These are phyloP conservation scores for Slavum lentiscoides DNA, from an alignment of 2,888 invertebrate genomes.

Conservation along the genomic window DNA sequence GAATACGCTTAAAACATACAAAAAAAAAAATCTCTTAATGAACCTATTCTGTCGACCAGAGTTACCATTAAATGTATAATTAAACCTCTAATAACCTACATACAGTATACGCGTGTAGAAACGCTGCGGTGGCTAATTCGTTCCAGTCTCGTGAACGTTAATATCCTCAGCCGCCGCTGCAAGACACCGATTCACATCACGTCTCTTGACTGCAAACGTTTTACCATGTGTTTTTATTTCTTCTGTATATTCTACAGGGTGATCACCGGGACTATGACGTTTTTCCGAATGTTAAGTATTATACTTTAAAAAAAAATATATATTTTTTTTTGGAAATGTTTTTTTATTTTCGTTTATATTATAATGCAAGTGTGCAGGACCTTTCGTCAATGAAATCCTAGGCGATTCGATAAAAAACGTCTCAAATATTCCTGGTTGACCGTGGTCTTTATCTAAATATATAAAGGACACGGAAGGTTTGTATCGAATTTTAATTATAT, in stretches of 20 bases:
- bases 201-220: background rate
- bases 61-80: background rate
- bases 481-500: too few species aligned
- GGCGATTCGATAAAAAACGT: too few species aligned
- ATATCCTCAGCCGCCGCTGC: background rate
- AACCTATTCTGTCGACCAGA: background rate
- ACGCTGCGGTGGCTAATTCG: background rate
- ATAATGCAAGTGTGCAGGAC: too few species aligned
- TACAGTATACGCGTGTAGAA: background rate
- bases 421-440: too few species aligned
- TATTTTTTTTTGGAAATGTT: too few species aligned
- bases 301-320: too few species aligned
- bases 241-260: background rate
- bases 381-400: too few species aligned
- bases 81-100: background rate
- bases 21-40: background rate
- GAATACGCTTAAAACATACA: background rate
- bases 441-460: too few species aligned
- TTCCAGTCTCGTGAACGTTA: constrained; percentile 16
- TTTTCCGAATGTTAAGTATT: too few species aligned
- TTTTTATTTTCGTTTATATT: too few species aligned
- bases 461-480: too few species aligned
- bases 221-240: background rate
- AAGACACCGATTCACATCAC: constrained; percentile 16
- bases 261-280: too few species aligned